Evolutionary conservation across 2,113 vertebrate species (phyloP).

Genomic region (Actinemys pallida): DNA sequence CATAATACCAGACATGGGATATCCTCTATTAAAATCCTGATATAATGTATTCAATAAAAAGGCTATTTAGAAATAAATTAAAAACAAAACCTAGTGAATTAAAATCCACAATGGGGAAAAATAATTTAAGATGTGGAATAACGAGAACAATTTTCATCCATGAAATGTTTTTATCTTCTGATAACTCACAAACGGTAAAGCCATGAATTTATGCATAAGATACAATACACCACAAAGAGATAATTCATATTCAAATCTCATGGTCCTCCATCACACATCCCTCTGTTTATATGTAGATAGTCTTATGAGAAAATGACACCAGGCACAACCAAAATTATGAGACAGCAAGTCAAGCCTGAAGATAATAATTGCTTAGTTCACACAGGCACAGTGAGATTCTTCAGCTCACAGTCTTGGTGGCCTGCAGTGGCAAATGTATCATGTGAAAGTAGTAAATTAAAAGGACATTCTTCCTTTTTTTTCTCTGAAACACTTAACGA

Average conservation of each 20-base stretch:
- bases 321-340: slow-evolving; percentile 63
- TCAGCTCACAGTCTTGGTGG: slow-evolving; percentile 19
- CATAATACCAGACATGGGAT: slow-evolving; percentile 24
- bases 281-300: slow-evolving; percentile 68
- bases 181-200: slow-evolving; percentile 54
- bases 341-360: slow-evolving; percentile 57
- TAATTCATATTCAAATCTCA: slow-evolving; percentile 64
- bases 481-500: slow-evolving; percentile 4
- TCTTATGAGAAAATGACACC: slow-evolving; percentile 63
- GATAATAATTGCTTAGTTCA: slow-evolving; percentile 60
- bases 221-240: slow-evolving; percentile 59
- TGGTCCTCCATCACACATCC: slow-evolving; percentile 50
- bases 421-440: slow-evolving; percentile 13
- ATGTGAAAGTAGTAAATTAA: slow-evolving; percentile 36
- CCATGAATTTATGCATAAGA: slow-evolving; percentile 60
- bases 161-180: slow-evolving; percentile 73
- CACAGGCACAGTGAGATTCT: slow-evolving; percentile 20
- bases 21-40: slow-evolving; percentile 55
- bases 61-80: slow-evolving; percentile 77
- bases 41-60: slow-evolving; percentile 69
- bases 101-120: slow-evolving; percentile 51
- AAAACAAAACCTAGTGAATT: slow-evolving; percentile 64
- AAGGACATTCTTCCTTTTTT: not conserved
- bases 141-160: slow-evolving; percentile 69
- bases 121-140: slow-evolving; percentile 72